Conservation (phyloP, 2,797 vertebrate genomes). For the Mormyrus proboscirostris region DNA sequence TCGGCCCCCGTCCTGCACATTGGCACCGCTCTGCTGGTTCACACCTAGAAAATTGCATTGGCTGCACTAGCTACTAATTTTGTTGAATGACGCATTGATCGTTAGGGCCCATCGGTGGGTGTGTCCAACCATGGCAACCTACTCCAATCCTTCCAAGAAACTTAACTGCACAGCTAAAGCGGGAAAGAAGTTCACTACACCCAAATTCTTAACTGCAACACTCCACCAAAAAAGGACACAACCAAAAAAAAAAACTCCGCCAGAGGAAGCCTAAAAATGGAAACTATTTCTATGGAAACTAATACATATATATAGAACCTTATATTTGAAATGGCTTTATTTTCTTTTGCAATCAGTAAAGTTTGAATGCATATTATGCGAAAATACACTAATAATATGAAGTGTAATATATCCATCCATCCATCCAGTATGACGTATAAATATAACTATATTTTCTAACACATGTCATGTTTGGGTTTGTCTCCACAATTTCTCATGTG, state of each 20-base stretch:
- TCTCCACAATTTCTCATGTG: neutral
- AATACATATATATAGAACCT: neutral
- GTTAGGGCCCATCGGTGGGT: neutral
- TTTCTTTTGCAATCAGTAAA: neutral
- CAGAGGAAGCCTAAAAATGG: neutral
- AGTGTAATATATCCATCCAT: neutral
- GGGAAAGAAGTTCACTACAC: neutral
- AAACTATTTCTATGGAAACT: neutral
- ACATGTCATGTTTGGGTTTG: neutral
- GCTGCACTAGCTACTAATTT: neutral
- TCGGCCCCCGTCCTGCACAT: neutral
- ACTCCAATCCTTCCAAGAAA: neutral
- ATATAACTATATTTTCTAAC: neutral
- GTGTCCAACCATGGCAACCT: neutral
- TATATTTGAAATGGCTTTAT: neutral
- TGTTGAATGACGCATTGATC: neutral
- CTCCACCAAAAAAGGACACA: neutral
- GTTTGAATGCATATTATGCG: neutral
- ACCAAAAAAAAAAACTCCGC: neutral
- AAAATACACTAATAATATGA: neutral
- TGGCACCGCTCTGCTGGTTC: neutral
- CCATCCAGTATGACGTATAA: neutral
- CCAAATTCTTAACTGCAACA: neutral
- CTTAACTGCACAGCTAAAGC: neutral
- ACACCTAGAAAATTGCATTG: slow-evolving; percentile 5